Evolutionary conservation across 2,888 invertebrate species (phyloP).

Genomic region (Dicyrtomina minuta): DNA sequence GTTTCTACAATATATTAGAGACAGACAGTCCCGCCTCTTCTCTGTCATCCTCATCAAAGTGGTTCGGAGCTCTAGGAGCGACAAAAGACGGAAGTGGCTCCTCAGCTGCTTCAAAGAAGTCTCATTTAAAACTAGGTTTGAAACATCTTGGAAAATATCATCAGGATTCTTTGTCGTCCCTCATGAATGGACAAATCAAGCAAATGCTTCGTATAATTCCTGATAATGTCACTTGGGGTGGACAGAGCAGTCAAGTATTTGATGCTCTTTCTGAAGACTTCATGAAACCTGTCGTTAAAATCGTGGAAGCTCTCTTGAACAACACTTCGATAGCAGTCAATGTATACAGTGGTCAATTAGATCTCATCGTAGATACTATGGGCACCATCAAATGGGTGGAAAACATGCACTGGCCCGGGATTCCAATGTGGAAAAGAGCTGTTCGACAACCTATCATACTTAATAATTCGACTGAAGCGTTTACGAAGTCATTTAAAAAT

Average conservation of each 20-base stretch:
- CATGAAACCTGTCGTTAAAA: slow-evolving; percentile 72
- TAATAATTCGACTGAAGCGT: slow-evolving; percentile 69
- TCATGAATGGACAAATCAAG: slow-evolving; percentile 75
- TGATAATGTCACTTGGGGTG: slow-evolving; percentile 67
- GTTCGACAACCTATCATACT: slow-evolving; percentile 60
- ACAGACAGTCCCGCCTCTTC: slow-evolving; percentile 46
- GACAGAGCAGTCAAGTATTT: slow-evolving; percentile 66
- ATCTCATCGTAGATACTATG: slow-evolving; percentile 79
- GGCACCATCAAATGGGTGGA: slow-evolving; percentile 77
- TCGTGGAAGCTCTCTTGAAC: slow-evolving; percentile 70
- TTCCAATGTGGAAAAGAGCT: slow-evolving; percentile 63
- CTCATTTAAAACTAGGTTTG: neutral
- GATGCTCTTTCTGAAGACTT: slow-evolving; percentile 66
- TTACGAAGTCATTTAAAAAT: slow-evolving; percentile 67
- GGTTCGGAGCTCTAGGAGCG: neutral
- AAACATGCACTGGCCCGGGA: slow-evolving; percentile 67
- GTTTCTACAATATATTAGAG: slow-evolving; percentile 78
- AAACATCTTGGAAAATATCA: slow-evolving; percentile 33
- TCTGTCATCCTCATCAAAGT: neutral
- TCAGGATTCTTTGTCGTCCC: slow-evolving; percentile 54
- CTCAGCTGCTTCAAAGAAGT: neutral
- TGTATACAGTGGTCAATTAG: slow-evolving; percentile 77
- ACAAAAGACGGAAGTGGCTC: no score
- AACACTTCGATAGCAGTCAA: slow-evolving; percentile 68
- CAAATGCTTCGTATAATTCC: slow-evolving; percentile 65